Evolutionary conservation across 2,113 vertebrate species (phyloP), one percentile per base, ranked within the genome.

Genomic region (Plestiodon gilberti): DNA sequence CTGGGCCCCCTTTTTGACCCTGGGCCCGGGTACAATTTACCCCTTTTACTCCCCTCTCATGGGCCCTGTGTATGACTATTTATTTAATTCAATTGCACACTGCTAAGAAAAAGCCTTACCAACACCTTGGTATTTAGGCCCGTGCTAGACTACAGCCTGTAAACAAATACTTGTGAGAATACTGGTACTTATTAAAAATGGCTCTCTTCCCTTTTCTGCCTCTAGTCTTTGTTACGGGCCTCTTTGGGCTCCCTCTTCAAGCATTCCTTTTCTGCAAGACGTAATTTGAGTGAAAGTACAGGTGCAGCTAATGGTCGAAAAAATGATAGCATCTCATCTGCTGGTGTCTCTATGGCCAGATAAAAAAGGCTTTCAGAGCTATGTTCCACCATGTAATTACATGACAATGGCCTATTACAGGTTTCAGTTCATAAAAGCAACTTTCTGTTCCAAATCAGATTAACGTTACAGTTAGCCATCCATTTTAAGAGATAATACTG

Each of bases 401-500:
- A 75, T 14, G 82, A 81, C 79, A 92, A 92, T 89, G 30, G 69
- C 67, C 55, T 78, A 69, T 95, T 91, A 91, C 93, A 83, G 64
- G 62, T 87, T 89, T 81, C 74, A 35, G 84, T 77, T 83, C 4
- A 8, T 84, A 93, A 93, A 35, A 35, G 74, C 85, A 93, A 90
- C 81, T 93, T 93, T 81, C 75, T 93, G 25, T 89, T 94, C 94
- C 86, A 89, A 89, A 89, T 92, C 90, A 89, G 85, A 90, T 91
- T 89, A 80, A 71, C 71, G 3, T 48, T 90, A 94, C 82, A 86
- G 86, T 90, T 90, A 95, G 65, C 89, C 92, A 93, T 87, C 73
- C 65, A 83, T 93, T 93, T 90, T 89, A 89, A 91, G 91, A 87
- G 82, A 87, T 93, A 94, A 95, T 94, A 89, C 88, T 83, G 86